Percentiles rank a stretch among this genome's conserved stretches.
Evolutionary conservation across 1,140 invertebrate genomes (phyloP).

Genomic region (Ceratina australensis): DNA sequence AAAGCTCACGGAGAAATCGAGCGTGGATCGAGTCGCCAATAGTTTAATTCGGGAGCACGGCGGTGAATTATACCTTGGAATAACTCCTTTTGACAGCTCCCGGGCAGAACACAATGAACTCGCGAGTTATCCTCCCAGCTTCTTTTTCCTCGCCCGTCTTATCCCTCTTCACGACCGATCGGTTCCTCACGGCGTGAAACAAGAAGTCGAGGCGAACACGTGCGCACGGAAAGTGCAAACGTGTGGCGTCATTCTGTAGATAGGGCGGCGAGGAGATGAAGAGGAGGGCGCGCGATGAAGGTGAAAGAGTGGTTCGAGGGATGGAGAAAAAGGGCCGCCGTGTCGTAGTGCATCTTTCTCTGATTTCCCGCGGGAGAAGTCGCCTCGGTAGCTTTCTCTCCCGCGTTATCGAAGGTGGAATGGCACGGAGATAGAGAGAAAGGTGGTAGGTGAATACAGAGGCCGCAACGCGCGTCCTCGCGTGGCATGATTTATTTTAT

Average conservation of each 20-base stretch:
- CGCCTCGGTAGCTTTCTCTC: constrained; percentile 46
- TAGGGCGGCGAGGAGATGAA: not conserved
- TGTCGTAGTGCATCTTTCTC: constrained; percentile 66
- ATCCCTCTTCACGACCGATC: constrained; percentile 30
- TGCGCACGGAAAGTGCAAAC: constrained; percentile 21
- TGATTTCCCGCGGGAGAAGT: constrained; percentile 63
- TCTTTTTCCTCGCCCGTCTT: not conserved
- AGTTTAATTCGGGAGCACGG: constrained; percentile 13
- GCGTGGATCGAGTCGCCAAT: constrained; percentile 8
- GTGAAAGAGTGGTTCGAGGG: not conserved
- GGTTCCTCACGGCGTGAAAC: constrained; percentile 16
- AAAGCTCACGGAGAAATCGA: constrained; percentile 2
- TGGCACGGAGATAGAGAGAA: constrained; percentile 12
- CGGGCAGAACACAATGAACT: not conserved
- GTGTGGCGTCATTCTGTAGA: not conserved
- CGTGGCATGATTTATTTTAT: constrained; percentile 66
- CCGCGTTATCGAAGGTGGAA: constrained; percentile 19
- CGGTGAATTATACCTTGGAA: not conserved
- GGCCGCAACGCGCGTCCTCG: constrained; percentile 56
- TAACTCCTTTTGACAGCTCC: not conserved
- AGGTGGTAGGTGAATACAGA: constrained; percentile 23
- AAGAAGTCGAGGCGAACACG: constrained; percentile 18
- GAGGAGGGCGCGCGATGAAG: not conserved
- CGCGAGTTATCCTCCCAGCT: not conserved
- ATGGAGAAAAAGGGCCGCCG: constrained; percentile 19